A percentile compares a stretch with the other conserved stretches of the same genome.
Evolutionary conservation across 2,113 vertebrate species (phyloP).

Genomic region (Gnathonemus echidnorhynchus): DNA sequence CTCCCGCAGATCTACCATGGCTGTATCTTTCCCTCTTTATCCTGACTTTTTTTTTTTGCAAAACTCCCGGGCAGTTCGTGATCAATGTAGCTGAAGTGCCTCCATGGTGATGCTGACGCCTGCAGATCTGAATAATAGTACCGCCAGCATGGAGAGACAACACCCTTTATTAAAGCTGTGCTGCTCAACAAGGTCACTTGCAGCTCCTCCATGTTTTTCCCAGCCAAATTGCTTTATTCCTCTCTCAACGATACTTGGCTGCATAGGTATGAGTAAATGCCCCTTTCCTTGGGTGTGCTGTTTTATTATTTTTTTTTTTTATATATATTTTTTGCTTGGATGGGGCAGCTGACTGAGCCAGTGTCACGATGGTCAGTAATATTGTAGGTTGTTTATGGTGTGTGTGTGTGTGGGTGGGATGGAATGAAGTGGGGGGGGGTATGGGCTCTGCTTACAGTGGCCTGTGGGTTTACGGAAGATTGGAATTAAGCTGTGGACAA

Average conservation of each 20-base stretch:
- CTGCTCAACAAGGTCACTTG: conserved; percentile 6
- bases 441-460: no score
- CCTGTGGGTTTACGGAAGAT: neutral
- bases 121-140: conserved; percentile 14
- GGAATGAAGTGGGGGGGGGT: neutral
- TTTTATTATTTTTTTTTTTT: no score
- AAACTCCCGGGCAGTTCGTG: neutral
- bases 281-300: neutral
- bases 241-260: neutral
- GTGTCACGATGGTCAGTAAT: neutral
- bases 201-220: neutral
- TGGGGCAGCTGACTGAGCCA: neutral
- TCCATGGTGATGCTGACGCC: neutral
- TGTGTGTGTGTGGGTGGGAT: neutral
- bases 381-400: neutral
- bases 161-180: conserved; percentile 8
- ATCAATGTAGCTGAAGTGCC: conserved; percentile 1
- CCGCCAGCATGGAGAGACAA: neutral
- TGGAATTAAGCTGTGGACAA: neutral
- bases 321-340: neutral
- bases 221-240: neutral
- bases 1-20: neutral
- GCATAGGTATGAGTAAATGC: neutral
- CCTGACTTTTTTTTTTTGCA: neutral
- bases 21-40: neutral